These are phyloP conservation scores for Chamaea fasciata DNA, from an alignment of 2,113 vertebrate species.

Conservation along the genomic window DNA sequence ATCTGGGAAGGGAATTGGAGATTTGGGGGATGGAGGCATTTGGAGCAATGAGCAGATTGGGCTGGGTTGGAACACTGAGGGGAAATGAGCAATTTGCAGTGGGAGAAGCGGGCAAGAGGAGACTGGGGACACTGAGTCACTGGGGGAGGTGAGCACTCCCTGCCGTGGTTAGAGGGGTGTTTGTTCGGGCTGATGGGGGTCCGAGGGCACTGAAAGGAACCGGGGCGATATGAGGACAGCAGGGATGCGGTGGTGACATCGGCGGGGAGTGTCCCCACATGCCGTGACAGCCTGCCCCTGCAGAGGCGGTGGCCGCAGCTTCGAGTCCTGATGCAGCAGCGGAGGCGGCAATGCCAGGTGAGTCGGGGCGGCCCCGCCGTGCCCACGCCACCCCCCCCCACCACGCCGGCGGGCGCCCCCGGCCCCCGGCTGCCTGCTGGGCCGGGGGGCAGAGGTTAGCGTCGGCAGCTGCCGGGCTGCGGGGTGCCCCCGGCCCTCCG, in stretches of 20 bases:
- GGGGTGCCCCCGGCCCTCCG: slow-evolving; percentile 18
- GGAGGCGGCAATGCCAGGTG: background rate
- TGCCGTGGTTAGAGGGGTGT: background rate
- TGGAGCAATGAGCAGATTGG: fast-evolving
- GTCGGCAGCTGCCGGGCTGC: slow-evolving; percentile 49
- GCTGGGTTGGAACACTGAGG: background rate
- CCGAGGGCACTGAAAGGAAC: background rate
- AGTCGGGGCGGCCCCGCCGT: background rate
- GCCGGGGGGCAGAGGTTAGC: slow-evolving; percentile 53
- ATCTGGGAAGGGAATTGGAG: background rate
- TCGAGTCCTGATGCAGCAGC: background rate
- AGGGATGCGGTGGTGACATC: background rate
- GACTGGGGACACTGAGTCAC: no score
- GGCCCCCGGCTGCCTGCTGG: background rate
- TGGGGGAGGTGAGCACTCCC: background rate
- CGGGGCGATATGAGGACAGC: background rate
- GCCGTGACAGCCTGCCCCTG: background rate
- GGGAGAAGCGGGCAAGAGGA: background rate
- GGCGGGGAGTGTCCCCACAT: background rate
- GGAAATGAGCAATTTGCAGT: background rate
- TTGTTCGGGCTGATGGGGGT: background rate
- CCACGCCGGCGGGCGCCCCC: background rate
- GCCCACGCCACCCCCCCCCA: background rate
- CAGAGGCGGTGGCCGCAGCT: background rate
- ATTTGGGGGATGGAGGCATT: background rate